Conservation (phyloP, 2,888 invertebrate genomes). For the Heteropelma amictum region DNA sequence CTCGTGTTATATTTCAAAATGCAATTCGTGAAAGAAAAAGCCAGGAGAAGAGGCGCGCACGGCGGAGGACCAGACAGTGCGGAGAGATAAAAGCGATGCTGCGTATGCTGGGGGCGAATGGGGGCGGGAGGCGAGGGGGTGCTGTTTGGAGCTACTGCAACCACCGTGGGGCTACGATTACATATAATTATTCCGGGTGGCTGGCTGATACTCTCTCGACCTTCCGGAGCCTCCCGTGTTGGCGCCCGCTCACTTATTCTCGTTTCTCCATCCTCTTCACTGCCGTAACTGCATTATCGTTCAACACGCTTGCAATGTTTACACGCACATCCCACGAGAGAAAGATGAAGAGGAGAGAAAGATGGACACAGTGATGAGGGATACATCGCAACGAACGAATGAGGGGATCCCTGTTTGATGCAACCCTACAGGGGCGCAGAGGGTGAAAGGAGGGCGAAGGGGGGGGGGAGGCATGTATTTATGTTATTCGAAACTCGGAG, state of each 20-base stretch:
- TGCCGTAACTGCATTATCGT: conserved; percentile 54
- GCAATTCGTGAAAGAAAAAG: no score
- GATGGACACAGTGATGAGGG: no score
- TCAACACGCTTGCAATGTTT: conserved; percentile 35
- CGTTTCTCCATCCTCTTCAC: conserved; percentile 39
- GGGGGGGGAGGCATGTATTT: conserved; percentile 54
- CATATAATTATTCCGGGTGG: conserved; percentile 75
- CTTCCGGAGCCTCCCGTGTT: conserved; percentile 63
- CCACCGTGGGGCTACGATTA: conserved; percentile 63
- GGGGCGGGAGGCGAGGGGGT: neutral
- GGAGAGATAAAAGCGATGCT: neutral
- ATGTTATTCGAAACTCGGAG: conserved; percentile 52
- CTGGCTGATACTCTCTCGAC: conserved; percentile 67
- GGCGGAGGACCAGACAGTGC: no score
- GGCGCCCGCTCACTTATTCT: conserved; percentile 27
- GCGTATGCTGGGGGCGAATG: neutral
- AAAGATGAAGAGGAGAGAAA: conserved; percentile 4
- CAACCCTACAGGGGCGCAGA: no score
- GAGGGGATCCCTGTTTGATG: conserved; percentile 16
- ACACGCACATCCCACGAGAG: no score
- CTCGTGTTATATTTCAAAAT: no score
- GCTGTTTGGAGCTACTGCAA: neutral
- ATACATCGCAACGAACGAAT: conserved; percentile 24
- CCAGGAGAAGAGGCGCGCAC: no score
- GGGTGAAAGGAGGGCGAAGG: no score